Evolutionary conservation across 2,888 invertebrate species (phyloP), one percentile per base, ranked within the genome.

Genomic region (Eupithecia tripunctaria): DNA sequence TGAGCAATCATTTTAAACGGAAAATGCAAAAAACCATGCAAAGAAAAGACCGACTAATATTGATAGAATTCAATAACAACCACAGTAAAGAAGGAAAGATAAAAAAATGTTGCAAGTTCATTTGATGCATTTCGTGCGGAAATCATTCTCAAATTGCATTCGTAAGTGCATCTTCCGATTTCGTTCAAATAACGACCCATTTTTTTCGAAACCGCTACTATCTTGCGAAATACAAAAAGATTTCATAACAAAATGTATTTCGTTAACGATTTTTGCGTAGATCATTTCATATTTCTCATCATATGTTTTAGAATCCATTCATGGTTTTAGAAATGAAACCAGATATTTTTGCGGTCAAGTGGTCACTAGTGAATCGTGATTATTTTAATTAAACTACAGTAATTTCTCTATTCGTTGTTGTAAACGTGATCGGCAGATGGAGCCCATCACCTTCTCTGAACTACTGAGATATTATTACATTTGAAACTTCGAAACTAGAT

Each of bases 81-180:
- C 89, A 85, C 90, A 89, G 83, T 80, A 82, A 79, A 78, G 76
- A 60, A 71, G 87, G 87, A 88, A 88, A 86, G 76, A 76, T 47
- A 71, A 89, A 92, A n/a, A 90, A 91, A 85, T 82, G 83, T 85
- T 84, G 85, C 88, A 86, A 88, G 87, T 89, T 89, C 89, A 90
- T 94, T 93, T 87, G 86, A 82, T 78, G 82, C 82, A 88, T 85
- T 88, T 91, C 92, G 88, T 89, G 93, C 93, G 94, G 94, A 94
- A 93, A 91, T 90, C 86, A 88, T 87, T 92, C 93, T 94, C 93
- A 91, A 92, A 93, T 94, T 94, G 93, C 94, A 91, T 87, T 89
- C 87, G 84, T 86, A 83, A 87, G 79, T 81, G 82, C 86, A 59
- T 78, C 89, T 91, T 91, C 90, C 90, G 91, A 91, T 90, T 89